These are phyloP conservation scores for Didymodactylos carnosus DNA, from an alignment of 2,888 invertebrate genomes.

Conservation along the genomic window DNA sequence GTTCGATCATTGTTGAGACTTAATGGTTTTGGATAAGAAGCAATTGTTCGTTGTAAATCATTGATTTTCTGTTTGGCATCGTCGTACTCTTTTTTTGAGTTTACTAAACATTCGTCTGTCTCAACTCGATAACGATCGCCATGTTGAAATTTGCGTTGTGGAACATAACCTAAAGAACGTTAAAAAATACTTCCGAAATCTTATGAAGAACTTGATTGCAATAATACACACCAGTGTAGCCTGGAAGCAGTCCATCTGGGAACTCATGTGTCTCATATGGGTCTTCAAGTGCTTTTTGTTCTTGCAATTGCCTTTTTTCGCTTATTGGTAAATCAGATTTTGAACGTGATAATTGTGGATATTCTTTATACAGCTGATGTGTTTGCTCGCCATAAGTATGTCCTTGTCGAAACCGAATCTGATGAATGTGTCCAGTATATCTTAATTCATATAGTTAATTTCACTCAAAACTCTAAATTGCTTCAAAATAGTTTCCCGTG, in stretches of 20 bases:
- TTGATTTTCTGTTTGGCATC: neutral
- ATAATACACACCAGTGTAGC: conserved; percentile 26
- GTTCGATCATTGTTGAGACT: neutral
- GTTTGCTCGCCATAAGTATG: conserved; percentile 33
- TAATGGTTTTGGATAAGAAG: neutral
- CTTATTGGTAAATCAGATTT: neutral
- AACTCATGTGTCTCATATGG: conserved; percentile 32
- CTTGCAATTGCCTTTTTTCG: neutral
- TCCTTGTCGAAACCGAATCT: conserved; percentile 30
- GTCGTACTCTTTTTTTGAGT: neutral
- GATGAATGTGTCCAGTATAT: conserved; percentile 31
- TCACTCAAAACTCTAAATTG: too few species aligned
- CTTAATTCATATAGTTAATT: conserved; percentile 19
- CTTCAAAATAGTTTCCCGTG: too few species aligned
- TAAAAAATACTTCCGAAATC: neutral
- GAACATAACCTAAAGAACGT: conserved; percentile 27
- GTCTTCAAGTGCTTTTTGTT: conserved; percentile 21
- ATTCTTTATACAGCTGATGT: conserved; percentile 23
- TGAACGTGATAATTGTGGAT: conserved; percentile 1
- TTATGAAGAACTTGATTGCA: neutral
- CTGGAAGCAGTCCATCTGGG: conserved; percentile 31
- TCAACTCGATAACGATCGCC: conserved; percentile 32
- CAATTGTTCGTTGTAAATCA: neutral
- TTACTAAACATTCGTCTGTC: conserved; percentile 25
- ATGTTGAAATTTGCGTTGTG: conserved; percentile 30